phyloP scores from a whole-genome alignment of 2,113 vertebrate genomes.

The Coregonus clupeaformis region DNA sequence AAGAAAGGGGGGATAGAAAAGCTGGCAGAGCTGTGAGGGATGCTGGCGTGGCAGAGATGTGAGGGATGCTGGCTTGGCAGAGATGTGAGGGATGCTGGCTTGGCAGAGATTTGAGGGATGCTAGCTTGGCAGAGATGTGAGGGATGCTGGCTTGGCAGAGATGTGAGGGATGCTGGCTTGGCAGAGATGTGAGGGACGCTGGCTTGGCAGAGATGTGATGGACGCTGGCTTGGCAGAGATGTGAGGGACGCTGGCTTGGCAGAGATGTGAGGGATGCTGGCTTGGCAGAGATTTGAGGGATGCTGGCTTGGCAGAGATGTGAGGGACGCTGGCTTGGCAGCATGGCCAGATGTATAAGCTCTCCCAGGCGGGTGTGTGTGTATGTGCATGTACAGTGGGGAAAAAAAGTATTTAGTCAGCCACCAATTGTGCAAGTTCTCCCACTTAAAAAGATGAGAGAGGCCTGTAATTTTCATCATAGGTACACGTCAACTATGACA shows the following conservation, averaged over 20 bases:
- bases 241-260: slow-evolving; percentile 71
- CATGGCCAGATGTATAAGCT: slow-evolving; percentile 72
- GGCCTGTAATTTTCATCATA: too few relatives aligned
- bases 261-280: slow-evolving; percentile 72
- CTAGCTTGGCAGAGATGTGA: slow-evolving; percentile 72
- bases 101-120: slow-evolving; percentile 71
- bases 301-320: too few relatives aligned
- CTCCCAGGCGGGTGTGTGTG: slow-evolving; percentile 29
- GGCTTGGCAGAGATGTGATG: slow-evolving; percentile 70
- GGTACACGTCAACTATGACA: too few relatives aligned
- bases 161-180: slow-evolving; percentile 73
- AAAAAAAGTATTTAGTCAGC: too few relatives aligned
- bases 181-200: slow-evolving; percentile 71
- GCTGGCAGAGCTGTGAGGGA: slow-evolving; percentile 70
- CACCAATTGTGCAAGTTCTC: too few relatives aligned
- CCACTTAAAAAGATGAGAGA: too few relatives aligned
- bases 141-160: slow-evolving; percentile 68
- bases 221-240: slow-evolving; percentile 72
- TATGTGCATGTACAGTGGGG: slow-evolving; percentile 13
- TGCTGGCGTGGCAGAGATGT: slow-evolving; percentile 72
- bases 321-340: slow-evolving; percentile 71
- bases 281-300: slow-evolving; percentile 71
- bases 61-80: too few relatives aligned
- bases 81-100: slow-evolving; percentile 74
- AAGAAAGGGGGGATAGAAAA: slow-evolving; percentile 54